phyloP scores from a whole-genome alignment of 2,888 invertebrate species.

The Mimas tiliae region DNA sequence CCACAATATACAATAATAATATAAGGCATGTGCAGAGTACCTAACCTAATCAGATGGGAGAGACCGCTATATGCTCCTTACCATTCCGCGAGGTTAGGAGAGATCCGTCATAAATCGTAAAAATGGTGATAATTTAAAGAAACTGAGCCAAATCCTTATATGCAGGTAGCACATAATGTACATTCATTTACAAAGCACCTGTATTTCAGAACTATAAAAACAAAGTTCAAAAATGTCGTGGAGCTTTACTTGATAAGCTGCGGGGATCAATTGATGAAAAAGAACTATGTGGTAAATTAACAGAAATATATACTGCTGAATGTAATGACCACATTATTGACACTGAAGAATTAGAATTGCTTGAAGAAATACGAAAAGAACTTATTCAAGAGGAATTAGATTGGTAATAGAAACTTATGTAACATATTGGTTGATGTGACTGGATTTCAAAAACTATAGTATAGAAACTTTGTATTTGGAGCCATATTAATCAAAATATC shows the following conservation, averaged over 20 bases:
- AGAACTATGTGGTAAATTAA: conserved; percentile 61
- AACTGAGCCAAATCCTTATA: too few species aligned
- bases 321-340: conserved; percentile 54
- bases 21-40: too few species aligned
- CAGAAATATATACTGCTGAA: conserved; percentile 67
- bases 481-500: too few species aligned
- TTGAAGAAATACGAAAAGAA: conserved; percentile 70
- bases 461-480: too few species aligned
- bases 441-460: too few species aligned
- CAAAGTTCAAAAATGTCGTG: conserved; percentile 69
- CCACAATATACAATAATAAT: too few species aligned
- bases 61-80: too few species aligned
- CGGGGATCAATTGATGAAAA: conserved; percentile 55
- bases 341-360: conserved; percentile 56
- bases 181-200: conserved; percentile 19
- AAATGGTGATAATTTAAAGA: too few species aligned
- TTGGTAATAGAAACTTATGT: conserved; percentile 56
- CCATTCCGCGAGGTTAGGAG: too few species aligned
- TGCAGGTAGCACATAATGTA: not conserved
- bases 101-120: too few species aligned
- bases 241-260: conserved; percentile 66
- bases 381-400: conserved; percentile 74
- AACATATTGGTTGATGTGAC: not conserved
- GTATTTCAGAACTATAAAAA: conserved; percentile 67
- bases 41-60: too few species aligned